Evolutionary conservation across 2,797 vertebrate species (phyloP), one percentile per base, ranked within the genome.

Genomic region (Chrosomus eos): DNA sequence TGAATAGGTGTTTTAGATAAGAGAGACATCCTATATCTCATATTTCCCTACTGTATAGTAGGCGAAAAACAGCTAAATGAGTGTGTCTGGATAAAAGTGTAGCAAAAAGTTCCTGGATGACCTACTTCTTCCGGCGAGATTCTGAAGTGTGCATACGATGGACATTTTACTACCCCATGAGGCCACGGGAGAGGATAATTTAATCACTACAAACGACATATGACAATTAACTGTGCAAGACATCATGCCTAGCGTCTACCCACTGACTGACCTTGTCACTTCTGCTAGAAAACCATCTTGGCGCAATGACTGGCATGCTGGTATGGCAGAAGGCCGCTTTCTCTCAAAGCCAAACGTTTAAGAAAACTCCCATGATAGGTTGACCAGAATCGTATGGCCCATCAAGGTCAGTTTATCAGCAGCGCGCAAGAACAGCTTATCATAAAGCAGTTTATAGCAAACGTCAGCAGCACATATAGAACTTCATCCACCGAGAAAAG

Each of bases 221-320:
- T 33, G 73, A 14, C 48, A 33, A 19, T 60, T 33, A 18, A 77
- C 33, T 26, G n/a, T 26, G 33, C 16, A 10, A 77, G 4, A 58
- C 9, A 40, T 36, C 18, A 11, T 40, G 13, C 18, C 43, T 26
- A 28, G 16, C 36, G n/a, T 40, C n/a, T 14, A 28, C n/a, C 18
- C 23, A 26, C 75, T 19, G 36, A 60, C 23, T 77, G 36, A 77
- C 75, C 55, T 77, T 77, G 55, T 40, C 33, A n/a, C 31, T 76
- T 76, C 33, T n/a, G 2, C 53, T 40, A 53, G 53, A 33, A 43
- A 60, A 60, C 23, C 16, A 3, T 60, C 36, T 77, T 77, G 75
- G 75, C 55, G 3, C 23, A 67, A 36, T 21, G 36, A 60, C 36
- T 5, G 16, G 8, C 55, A 62, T 8, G 23, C 55, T 60, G 53